Base-by-base conservation (phyloP, 2,888 invertebrate genomes). In the Protodeltote pygarga region DNA sequence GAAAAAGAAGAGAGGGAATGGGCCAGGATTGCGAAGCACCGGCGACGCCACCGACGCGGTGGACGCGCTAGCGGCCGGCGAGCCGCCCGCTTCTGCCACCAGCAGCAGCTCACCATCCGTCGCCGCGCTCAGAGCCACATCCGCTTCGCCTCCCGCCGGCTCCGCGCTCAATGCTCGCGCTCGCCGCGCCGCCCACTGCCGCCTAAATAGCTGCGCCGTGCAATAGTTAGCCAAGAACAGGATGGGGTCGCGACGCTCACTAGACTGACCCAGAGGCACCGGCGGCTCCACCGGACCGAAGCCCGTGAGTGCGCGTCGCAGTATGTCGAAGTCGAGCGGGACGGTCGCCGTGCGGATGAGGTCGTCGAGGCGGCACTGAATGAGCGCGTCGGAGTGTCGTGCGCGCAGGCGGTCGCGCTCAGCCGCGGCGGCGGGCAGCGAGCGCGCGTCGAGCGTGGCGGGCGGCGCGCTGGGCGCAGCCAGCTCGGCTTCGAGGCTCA, bases 141-240 rank as follows among this genome's bases (percentile, higher is more conserved):
- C 37, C 44, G 49, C 45, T 35, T 46, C 54, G 83, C 75, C 52
- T 46, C 85, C 75, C 44, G 55, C 51, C 14, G 42, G 39, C 20
- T 49, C 40, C 40, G 41, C 48, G 83, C 76, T 49, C 45, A 85
- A 74, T 39, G 52, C 45, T n/a, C 34, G 93, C 93, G 23, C 93
- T 93, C 42, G 94, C 94, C 95, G 28, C 40, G 31, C 41, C 81
- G 79, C 65, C 86, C 94, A 92, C 73, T 94, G 94, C 28, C 95
- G 92, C 46, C 94, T 94, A 79, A 95, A 95, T 50, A 95, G 80
- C 76, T 95, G 95, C 10, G 95, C 95, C 93, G 95, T 94, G 82
- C 96, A 96, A 77, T 95, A 96, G 79, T 96, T 96, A 39, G 95
- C 95, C 52, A 96, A 90, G 74, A 96, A 94, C 59, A 96, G 85